These are phyloP conservation scores for Agrotis exclamationis DNA, from an alignment of 2,888 invertebrate genomes.

Conservation along the genomic window DNA sequence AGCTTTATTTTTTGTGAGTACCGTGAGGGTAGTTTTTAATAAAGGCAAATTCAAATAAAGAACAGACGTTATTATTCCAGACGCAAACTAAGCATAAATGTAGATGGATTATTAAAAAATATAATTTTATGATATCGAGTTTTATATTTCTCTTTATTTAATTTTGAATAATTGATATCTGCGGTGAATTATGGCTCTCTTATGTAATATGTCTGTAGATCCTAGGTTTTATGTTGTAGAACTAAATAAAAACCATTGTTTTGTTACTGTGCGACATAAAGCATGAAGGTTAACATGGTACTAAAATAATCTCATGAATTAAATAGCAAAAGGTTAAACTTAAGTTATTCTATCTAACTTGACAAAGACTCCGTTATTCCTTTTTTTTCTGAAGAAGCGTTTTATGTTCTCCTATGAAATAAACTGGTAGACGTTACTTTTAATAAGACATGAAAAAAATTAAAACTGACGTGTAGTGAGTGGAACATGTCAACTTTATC, in stretches of 20 bases:
- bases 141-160: neutral
- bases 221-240: neutral
- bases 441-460: slow-evolving; percentile 4
- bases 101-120: slow-evolving; percentile 2
- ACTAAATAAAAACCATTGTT: slow-evolving; percentile 1
- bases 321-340: slow-evolving; percentile 11
- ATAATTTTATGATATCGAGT: slow-evolving; percentile 2
- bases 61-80: slow-evolving; percentile 13
- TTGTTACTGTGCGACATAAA: neutral
- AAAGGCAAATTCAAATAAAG: slow-evolving; percentile 24
- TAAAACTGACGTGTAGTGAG: slow-evolving; percentile 5
- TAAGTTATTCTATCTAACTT: slow-evolving; percentile 13
- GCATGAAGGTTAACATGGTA: slow-evolving; percentile 1
- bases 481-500: slow-evolving; percentile 2
- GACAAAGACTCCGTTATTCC: slow-evolving; percentile 4
- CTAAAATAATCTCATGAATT: neutral
- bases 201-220: neutral
- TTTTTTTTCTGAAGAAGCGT: slow-evolving; percentile 5
- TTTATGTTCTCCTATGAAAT: neutral
- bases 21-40: slow-evolving; percentile 14
- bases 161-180: neutral
- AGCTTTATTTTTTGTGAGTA: slow-evolving; percentile 6
- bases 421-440: neutral
- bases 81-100: neutral
- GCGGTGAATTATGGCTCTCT: neutral